A percentile compares a stretch with the other conserved stretches of the same genome.
These are phyloP conservation scores for Elgaria multicarinata DNA, from an alignment of 2,113 vertebrate species.

Conservation along the genomic window DNA sequence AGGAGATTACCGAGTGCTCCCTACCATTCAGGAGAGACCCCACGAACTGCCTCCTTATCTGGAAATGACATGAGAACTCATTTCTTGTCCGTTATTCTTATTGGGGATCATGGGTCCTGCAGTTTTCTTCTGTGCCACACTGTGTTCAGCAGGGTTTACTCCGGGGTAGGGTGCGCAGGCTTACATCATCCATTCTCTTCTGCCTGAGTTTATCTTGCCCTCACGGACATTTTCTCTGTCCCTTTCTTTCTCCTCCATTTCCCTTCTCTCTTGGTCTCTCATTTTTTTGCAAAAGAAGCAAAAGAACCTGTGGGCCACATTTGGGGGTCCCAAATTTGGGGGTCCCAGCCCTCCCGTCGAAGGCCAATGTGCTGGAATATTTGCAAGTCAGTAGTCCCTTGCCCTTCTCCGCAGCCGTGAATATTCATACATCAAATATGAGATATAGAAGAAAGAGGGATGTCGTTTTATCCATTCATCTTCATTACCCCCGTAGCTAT, in stretches of 20 bases:
- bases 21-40: no score
- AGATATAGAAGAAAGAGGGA: not conserved
- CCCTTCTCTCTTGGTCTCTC: not conserved
- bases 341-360: not conserved
- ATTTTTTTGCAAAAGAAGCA: no score
- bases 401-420: not conserved
- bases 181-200: not conserved
- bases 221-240: not conserved
- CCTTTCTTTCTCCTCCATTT: not conserved
- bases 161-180: not conserved
- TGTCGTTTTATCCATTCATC: slow-evolving; percentile 24
- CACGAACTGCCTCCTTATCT: no score
- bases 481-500: slow-evolving; percentile 5
- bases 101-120: not conserved
- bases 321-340: not conserved
- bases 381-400: accelerated
- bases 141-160: not conserved
- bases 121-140: not conserved
- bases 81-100: not conserved
- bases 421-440: slow-evolving; percentile 22
- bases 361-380: not conserved
- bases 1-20: not conserved
- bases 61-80: not conserved
- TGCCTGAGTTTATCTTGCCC: not conserved
- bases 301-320: not conserved